These are phyloP conservation scores for Odontomyia ornata DNA, from an alignment of 2,888 invertebrate species.

Conservation along the genomic window DNA sequence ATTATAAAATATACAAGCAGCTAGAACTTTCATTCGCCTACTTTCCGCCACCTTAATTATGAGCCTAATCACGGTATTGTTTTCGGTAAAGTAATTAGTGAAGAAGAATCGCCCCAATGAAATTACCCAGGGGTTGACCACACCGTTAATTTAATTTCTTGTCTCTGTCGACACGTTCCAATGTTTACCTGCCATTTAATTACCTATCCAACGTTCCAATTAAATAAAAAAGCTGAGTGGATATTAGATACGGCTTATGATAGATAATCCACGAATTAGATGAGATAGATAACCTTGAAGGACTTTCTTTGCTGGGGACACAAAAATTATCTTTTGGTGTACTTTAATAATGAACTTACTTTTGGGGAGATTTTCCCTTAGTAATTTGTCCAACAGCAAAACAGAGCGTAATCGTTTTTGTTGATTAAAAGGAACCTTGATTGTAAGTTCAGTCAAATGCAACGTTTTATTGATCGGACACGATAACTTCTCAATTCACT, in stretches of 20 bases:
- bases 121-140: conserved; percentile 36
- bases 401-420: too few relatives aligned
- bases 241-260: conserved; percentile 35
- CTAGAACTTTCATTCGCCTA: neutral
- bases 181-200: conserved; percentile 38
- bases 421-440: too few relatives aligned
- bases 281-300: neutral
- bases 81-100: conserved; percentile 40
- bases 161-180: conserved; percentile 39
- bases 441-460: too few relatives aligned
- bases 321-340: too few relatives aligned
- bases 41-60: conserved; percentile 17
- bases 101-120: conserved; percentile 1
- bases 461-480: too few relatives aligned
- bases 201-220: conserved; percentile 33
- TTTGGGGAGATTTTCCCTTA: too few relatives aligned
- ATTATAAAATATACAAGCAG: neutral
- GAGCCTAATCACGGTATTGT: conserved; percentile 45
- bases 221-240: conserved; percentile 29
- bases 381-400: too few relatives aligned
- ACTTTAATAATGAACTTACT: too few relatives aligned
- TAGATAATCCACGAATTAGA: neutral
- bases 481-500: too few relatives aligned
- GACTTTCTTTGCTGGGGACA: too few relatives aligned
- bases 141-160: conserved; percentile 42